A percentile compares a stretch with the other conserved stretches of the same genome.
phyloP scores from a whole-genome alignment of 2,797 vertebrate genomes.

The Helarctos malayanus region DNA sequence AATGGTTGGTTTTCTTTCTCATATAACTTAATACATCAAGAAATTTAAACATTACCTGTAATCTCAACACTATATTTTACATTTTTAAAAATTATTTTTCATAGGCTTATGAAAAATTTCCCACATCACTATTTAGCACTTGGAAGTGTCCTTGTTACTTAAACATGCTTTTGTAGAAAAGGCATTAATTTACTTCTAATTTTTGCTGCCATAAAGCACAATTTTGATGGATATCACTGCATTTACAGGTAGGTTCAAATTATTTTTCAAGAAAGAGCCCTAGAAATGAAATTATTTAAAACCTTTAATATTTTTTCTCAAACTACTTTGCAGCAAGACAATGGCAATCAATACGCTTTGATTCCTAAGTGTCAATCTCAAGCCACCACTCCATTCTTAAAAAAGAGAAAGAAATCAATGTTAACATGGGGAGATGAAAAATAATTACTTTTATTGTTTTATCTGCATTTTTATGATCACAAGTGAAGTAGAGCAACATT shows the following conservation, averaged over 20 bases:
- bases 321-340: background rate
- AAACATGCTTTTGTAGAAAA: background rate
- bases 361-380: background rate
- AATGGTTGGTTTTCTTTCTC: background rate
- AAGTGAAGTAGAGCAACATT: background rate
- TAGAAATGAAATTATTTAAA: conserved; percentile 28
- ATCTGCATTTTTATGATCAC: background rate
- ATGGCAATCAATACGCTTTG: background rate
- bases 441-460: background rate
- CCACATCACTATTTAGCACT: background rate
- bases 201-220: background rate
- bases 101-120: background rate
- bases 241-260: conserved; percentile 34
- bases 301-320: background rate
- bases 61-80: background rate
- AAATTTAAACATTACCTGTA: conserved; percentile 25
- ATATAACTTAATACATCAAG: background rate
- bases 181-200: background rate
- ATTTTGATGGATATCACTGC: background rate
- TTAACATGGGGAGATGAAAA: background rate
- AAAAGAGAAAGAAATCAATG: background rate
- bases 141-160: background rate
- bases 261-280: conserved; percentile 37
- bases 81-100: conserved; percentile 5
- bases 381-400: background rate